Evolutionary conservation across 1,140 invertebrate genomes (phyloP), one percentile per base, ranked within the genome.

Genomic region (Cotesia typhae): DNA sequence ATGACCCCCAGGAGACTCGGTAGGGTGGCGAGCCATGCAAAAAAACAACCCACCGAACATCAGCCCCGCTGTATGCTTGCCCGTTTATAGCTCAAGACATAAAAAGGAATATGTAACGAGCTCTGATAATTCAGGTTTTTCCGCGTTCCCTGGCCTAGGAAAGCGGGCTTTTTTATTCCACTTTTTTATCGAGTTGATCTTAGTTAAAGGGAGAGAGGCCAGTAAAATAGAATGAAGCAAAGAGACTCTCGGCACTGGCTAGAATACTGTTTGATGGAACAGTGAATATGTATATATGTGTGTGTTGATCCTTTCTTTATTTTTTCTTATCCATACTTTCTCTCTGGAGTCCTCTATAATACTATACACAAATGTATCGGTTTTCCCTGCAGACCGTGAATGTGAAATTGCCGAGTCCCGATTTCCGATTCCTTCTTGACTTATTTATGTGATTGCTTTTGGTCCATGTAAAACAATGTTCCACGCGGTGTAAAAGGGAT

Each of bases 31-130:
- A 72, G 76, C 79, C 76, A 79, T 79, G 82, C 81, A 83, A 85
- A 85, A 85, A 82, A 76, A 69, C 41, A 73, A 17, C 35, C 66
- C 69, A 74, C 35, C 4, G 2, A 70, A 38, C 41, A 20, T 38
- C 55, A 70, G 2, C 14, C 14, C 4, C 60, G 36, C 61, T 71
- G 61, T 79, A 78, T 75, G 77, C 75, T 77, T 78, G 79, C 67
- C 80, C 79, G 78, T 85, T 85, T 85, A 85, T 85, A 78, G 81
- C 77, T 73, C 67, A 75, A 71, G 75, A 78, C 76, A 85, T 85
- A 86, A 86, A 85, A 85, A 83, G 82, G 84, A 86, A 87, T 87
- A 87, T 83, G 81, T 84, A 84, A 87, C 82, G 84, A 87, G 80
- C 73, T 51, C 70, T 77, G 83, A 85, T 84, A 85, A 85, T 85